These are phyloP conservation scores for Dynastes tityus DNA, from an alignment of 2,888 invertebrate genomes.

Conservation along the genomic window DNA sequence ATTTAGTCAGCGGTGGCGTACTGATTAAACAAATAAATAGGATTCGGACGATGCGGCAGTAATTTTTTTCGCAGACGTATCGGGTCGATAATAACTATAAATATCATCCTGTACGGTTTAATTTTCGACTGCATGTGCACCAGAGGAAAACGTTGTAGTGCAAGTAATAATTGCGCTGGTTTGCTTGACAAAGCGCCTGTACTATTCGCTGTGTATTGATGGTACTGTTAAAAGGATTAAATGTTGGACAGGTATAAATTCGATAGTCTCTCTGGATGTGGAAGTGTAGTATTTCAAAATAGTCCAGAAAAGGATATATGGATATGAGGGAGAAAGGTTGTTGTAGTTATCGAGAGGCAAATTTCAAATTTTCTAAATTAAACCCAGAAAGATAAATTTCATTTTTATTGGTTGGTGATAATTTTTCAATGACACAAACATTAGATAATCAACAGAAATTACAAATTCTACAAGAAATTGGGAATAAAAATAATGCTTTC, in stretches of 20 bases:
- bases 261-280: background rate
- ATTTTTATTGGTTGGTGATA: too few relatives aligned
- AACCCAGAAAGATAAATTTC: too few relatives aligned
- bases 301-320: too few relatives aligned
- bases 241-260: background rate
- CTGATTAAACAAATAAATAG: slow-evolving; percentile 63
- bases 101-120: slow-evolving; percentile 18
- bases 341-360: too few relatives aligned
- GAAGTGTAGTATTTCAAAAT: too few relatives aligned
- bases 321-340: too few relatives aligned
- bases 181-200: background rate
- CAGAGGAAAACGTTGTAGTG: background rate
- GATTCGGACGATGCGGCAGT: slow-evolving; percentile 33
- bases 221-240: background rate
- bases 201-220: background rate
- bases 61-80: slow-evolving; percentile 24
- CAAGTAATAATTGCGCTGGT: slow-evolving; percentile 13
- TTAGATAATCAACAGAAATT: too few relatives aligned
- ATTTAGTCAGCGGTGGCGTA: slow-evolving; percentile 55
- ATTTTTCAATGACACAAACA: too few relatives aligned
- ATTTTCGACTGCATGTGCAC: slow-evolving; percentile 26
- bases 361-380: too few relatives aligned
- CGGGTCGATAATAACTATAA: slow-evolving; percentile 25
- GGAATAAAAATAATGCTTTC: too few relatives aligned
- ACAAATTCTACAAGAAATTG: too few relatives aligned